Evolutionary conservation across 2,888 invertebrate species (phyloP), one percentile per base, ranked within the genome.

Genomic region (Hermaeophaga mercurialis): DNA sequence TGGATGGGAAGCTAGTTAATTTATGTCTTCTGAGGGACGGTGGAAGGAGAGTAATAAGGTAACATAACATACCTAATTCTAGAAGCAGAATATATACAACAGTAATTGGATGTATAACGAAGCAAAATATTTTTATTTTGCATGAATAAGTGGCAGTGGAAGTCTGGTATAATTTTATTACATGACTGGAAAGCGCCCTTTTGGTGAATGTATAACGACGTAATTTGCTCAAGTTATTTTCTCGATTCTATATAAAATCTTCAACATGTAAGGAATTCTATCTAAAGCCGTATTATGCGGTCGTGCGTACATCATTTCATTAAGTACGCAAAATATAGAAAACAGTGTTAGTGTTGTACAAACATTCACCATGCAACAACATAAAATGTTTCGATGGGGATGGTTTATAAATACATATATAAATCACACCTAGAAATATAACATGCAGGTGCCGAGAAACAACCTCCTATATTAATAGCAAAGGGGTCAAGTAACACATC

Each of bases 11-110:
- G 24, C 38, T 24, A 28, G 39, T 47, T 54, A 47, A 54, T 47
- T 54, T 54, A 47, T 47, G 17, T 54, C 28, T 47, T 18, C 11
- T 19, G 39, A 36, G 54, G 54, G 19, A 18, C 4, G 34, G 17
- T 14, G 45, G 57, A 47, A 41, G 47, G 33, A 31, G 28, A 5
- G 41, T 59, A 59, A 59, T 59, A 55, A 55, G 50, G 47, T 50
- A 55, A 59, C 59, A 52, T 59, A 54, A 59, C 59, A 59, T 52
- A 54, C 55, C 54, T 55, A 55, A 59, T 59, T 59, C 53, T 44
- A 24, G 47, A 45, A 49, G 49, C 58, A 28, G 48, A 54, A 54
- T 54, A 54, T 58, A 48, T 39, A 41, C 43, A 48, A 48, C 48
- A 39, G 48, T 48, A 48, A 48, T 48, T 48, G 48, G 48, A 48